Base-by-base conservation (phyloP, 1,140 invertebrate species). In the Littorina saxatilis region DNA sequence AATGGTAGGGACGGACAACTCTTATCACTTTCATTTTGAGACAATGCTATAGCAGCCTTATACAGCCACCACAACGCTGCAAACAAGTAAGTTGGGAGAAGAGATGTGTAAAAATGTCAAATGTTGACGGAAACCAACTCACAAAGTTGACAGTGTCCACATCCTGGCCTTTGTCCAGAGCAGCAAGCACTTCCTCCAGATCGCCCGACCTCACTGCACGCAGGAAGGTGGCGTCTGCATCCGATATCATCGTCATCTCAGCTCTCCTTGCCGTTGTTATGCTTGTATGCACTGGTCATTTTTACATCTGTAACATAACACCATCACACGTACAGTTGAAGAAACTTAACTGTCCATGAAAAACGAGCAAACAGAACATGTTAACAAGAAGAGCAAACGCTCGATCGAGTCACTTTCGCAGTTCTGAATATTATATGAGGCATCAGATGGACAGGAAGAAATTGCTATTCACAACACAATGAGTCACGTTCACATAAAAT, bases 91-190 rank as follows among this genome's bases (percentile, higher is more conserved):
- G 29, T 27, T 32, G 32, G 0, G 29, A 27, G 11, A n/a, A n/a
- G n/a, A n/a, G n/a, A n/a, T n/a, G n/a, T n/a, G n/a, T n/a, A n/a
- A n/a, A n/a, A n/a, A n/a, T n/a, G n/a, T n/a, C n/a, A n/a, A n/a
- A n/a, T n/a, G n/a, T n/a, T n/a, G n/a, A n/a, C n/a, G n/a, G n/a
- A n/a, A n/a, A n/a, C n/a, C n/a, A n/a, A 40, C 76, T 78, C 23
- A 78, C 76, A 40, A 78, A 58, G 15, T 78, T 78, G 55, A 63
- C 55, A 27, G 76, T 78, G 76, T 78, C 39, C 15, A 78, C 76
- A 58, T 78, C 58, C 20, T 78, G 76, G 29, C 76, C 76, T 11
- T 15, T 63, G 58, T 78, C 58, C 29, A 78, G 76, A n/a, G 29
- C 35, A 29, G 11, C n/a, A 2, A 40, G 17, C 35, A 78, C 76